Conservation (phyloP, 2,888 invertebrate species). For the Ephialtes manifestator region DNA sequence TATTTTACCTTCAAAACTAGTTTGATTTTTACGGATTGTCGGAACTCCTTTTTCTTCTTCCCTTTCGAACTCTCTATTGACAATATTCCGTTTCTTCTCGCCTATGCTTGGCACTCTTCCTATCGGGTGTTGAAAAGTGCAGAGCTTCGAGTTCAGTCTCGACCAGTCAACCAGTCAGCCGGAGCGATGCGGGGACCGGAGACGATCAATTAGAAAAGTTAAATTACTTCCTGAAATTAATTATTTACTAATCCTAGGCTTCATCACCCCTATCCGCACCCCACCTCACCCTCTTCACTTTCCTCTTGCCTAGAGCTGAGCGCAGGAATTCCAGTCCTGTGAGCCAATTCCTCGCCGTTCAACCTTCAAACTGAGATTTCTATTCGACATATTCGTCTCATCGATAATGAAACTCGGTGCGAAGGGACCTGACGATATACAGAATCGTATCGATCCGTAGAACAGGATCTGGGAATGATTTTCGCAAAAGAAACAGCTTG, state of each 20-base stretch:
- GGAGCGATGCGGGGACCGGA: conserved; percentile 44
- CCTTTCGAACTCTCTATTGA: conserved; percentile 17
- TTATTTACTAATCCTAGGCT: conserved; percentile 78
- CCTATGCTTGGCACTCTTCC: not conserved
- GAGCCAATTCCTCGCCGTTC: conserved; percentile 2
- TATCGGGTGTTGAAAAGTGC: conserved; percentile 28
- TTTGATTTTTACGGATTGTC: conserved; percentile 39
- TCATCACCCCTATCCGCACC: conserved; percentile 6
- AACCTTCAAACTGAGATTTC: conserved; percentile 6
- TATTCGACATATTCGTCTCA: not conserved
- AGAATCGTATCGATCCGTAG: not conserved
- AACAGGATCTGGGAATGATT: not conserved
- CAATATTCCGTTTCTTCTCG: conserved; percentile 1
- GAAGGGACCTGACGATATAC: not conserved
- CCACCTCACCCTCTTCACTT: not conserved
- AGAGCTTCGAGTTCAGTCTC: conserved; percentile 36
- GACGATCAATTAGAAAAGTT: conserved; percentile 83
- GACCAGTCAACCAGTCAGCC: conserved; percentile 53
- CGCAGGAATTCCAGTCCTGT: conserved; percentile 30
- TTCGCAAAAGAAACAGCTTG: not conserved
- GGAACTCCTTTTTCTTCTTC: conserved; percentile 5
- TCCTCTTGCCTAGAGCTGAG: conserved; percentile 3
- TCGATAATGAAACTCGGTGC: conserved; percentile 19
- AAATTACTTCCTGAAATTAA: conserved; percentile 82
- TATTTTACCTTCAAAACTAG: conserved; percentile 74